These are phyloP conservation scores for Tachina grossa DNA, from an alignment of 2,888 invertebrate genomes.

Conservation along the genomic window DNA sequence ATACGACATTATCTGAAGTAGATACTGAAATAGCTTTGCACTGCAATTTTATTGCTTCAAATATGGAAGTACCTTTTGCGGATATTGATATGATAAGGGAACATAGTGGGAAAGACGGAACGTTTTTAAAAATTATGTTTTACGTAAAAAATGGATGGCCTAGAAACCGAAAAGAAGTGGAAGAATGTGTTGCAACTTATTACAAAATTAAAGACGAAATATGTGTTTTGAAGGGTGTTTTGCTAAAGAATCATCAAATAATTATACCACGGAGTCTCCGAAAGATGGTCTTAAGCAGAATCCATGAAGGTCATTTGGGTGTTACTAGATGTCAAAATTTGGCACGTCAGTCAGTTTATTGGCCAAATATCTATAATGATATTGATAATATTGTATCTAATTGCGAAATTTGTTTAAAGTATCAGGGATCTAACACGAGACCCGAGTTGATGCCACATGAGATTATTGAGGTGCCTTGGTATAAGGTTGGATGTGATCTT, in stretches of 20 bases:
- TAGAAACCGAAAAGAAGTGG: no score
- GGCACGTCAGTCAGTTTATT: constrained; percentile 11
- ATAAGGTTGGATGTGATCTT: constrained; percentile 23
- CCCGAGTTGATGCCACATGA: no score
- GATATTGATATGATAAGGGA: constrained; percentile 16
- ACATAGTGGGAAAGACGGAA: constrained; percentile 17
- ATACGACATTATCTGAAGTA: not conserved
- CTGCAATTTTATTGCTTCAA: constrained; percentile 65
- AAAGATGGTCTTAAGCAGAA: not conserved
- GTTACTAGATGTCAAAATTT: constrained; percentile 35
- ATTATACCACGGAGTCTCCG: constrained; percentile 43
- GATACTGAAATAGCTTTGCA: constrained; percentile 60
- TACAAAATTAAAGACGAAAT: constrained; percentile 45
- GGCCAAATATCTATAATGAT: no score
- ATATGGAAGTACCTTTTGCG: constrained; percentile 38
- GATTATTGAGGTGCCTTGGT: no score
- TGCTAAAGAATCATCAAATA: constrained; percentile 56
- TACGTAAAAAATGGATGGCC: no score
- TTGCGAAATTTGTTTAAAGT: no score
- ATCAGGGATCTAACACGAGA: no score
- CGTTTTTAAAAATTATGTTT: constrained; percentile 44
- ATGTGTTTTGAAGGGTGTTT: constrained; percentile 54
- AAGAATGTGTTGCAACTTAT: constrained; percentile 35
- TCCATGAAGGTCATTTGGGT: constrained; percentile 62
- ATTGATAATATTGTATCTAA: no score